Evolutionary conservation across 2,113 vertebrate species (phyloP).

Genomic region (Triplophysa dalaica): DNA sequence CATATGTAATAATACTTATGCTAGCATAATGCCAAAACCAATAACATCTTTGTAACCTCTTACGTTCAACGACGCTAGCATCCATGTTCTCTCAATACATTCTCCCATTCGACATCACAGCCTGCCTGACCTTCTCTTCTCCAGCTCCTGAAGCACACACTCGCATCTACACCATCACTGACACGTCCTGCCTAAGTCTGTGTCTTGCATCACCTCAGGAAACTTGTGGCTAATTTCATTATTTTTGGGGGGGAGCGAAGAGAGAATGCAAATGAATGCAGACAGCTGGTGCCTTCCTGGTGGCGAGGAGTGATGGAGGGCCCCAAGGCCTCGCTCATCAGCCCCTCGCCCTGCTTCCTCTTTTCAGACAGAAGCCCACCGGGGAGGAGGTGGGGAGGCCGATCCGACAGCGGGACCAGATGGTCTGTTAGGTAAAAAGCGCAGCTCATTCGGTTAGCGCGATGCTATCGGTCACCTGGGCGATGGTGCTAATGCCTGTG

Average conservation of each 20-base stretch:
- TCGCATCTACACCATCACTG: constrained; percentile 75
- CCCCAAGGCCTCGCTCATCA: constrained; percentile 83
- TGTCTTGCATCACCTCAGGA: constrained; percentile 91
- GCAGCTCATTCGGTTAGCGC: constrained; percentile 63
- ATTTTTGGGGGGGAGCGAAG: constrained; percentile 80
- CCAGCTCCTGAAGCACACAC: constrained; percentile 68
- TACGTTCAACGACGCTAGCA: not conserved
- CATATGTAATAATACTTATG: too few relatives aligned
- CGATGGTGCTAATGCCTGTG: constrained; percentile 58
- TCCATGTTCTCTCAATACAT: not conserved
- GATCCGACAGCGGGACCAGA: constrained; percentile 83
- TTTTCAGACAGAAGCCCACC: constrained; percentile 81
- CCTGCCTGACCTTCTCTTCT: constrained; percentile 75
- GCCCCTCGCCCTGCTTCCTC: constrained; percentile 75
- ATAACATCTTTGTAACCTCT: not conserved
- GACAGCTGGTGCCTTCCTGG: constrained; percentile 91
- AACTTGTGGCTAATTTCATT: constrained; percentile 98
- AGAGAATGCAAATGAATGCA: constrained; percentile 95
- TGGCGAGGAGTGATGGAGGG: constrained; percentile 87
- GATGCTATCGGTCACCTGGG: constrained; percentile 70
- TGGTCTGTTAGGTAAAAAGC: constrained; percentile 75
- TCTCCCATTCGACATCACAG: constrained; percentile 24
- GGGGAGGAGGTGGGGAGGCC: constrained; percentile 75
- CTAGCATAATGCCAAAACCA: not conserved
- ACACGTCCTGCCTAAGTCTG: constrained; percentile 81